Evolutionary conservation across 2,113 vertebrate genomes (phyloP), one percentile per base, ranked within the genome.

Genomic region (Galemys pyrenaicus): DNA sequence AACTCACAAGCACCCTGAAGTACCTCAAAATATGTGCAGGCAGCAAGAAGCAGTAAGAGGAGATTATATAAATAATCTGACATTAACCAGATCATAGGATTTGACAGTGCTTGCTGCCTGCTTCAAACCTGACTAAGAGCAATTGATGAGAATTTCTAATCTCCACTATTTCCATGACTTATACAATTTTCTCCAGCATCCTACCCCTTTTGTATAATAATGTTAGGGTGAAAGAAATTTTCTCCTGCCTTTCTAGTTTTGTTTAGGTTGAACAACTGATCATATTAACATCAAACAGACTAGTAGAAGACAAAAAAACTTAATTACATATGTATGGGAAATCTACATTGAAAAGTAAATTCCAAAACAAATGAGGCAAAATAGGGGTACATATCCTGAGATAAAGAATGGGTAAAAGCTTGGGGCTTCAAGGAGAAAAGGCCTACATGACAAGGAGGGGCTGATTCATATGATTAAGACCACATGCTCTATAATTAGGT

Each of bases 21-120:
- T n/a, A 49, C 30, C 12, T 44, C 24, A 46, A 6, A 30, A 3
- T 17, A 9, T 6, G 1, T 26, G 2, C 13, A 28, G 2, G 17
- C 39, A 87, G 22, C 9, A 9, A 79, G 60, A 58, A 37, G 10
- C 4, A 26, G 28, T 22, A 2, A 71, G 28, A 46, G 1, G 13
- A n/a, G 46, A 28, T 35, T 5, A 0, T n/a, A 56, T 9, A 16
- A 54, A 28, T 65, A 28, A 79, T 26, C 24, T 60, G 5, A 28
- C 46, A 22, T 30, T 68, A 46, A 54, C 44, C 32, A 46, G 70
- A 41, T 44, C 35, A 16, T 3, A 30, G 60, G 19, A 46, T 9
- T 20, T 44, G 16, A 54, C n/a, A 64, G 32, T 44, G 32, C 54
- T 71, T n/a, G 30, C 37, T 26, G 32, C 13, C 67, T 32, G 39